Conservation (phyloP, 2,797 vertebrate genomes). For the Scolopax bukidnonensis region DNA sequence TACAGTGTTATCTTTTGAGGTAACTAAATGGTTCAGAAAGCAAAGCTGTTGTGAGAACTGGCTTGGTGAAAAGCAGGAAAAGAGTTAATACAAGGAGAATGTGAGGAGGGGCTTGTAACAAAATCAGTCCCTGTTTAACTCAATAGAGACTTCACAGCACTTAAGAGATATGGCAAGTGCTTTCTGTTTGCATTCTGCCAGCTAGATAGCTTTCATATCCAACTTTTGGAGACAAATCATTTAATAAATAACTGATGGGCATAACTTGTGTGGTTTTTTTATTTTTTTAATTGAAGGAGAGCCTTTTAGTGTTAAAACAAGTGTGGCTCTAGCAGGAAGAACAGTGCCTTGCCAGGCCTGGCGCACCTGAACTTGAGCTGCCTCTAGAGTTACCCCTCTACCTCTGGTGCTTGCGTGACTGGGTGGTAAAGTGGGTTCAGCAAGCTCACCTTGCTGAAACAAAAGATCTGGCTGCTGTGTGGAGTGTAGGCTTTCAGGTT, state of each 20-base stretch:
- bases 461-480: background rate
- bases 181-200: background rate
- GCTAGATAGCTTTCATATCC: background rate
- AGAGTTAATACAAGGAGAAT: background rate
- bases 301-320: background rate
- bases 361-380: background rate
- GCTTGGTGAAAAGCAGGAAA: background rate
- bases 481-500: background rate
- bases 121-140: background rate
- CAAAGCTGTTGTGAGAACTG: background rate
- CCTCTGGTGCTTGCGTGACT: background rate
- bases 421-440: background rate
- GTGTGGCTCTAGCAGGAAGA: background rate
- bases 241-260: background rate
- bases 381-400: background rate
- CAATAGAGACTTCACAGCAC: background rate
- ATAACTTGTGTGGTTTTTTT: background rate
- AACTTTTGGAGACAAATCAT: background rate
- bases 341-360: background rate
- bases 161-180: background rate
- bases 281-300: background rate
- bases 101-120: background rate
- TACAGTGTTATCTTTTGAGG: background rate
- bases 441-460: background rate
- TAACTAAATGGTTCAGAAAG: background rate